Evolutionary conservation across 2,113 vertebrate species (phyloP).

Genomic region (Ptilonorhynchus violaceus): DNA sequence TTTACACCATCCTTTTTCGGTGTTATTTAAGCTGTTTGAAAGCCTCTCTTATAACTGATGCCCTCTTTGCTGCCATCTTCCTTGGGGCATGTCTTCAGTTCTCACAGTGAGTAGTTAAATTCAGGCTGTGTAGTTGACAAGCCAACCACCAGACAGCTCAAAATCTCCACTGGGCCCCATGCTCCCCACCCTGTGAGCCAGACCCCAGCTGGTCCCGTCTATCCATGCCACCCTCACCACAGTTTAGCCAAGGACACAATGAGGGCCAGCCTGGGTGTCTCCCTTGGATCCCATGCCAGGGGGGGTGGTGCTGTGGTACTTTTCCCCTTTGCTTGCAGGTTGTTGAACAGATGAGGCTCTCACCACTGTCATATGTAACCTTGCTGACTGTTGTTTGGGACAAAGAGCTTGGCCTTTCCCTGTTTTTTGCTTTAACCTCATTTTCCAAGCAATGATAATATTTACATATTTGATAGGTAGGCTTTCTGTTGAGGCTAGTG

Average conservation of each 20-base stretch:
- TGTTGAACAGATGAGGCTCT: neutral
- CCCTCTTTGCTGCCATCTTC: neutral
- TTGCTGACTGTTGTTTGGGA: neutral
- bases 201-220: neutral
- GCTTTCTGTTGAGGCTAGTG: neutral
- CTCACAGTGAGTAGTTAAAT: neutral
- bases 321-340: neutral
- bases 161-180: neutral
- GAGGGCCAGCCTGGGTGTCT: neutral
- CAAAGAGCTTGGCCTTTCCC: neutral
- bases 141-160: neutral
- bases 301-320: neutral
- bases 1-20: neutral
- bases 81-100: neutral
- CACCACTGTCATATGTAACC: fast-evolving
- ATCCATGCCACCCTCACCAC: neutral
- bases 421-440: neutral
- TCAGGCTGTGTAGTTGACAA: neutral
- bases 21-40: neutral
- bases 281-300: neutral
- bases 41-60: neutral
- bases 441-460: neutral
- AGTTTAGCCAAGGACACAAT: fast-evolving
- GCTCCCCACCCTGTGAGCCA: neutral
- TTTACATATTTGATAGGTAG: neutral